Base-by-base conservation (phyloP, 2,113 vertebrate species). In the Archilochus colubris region DNA sequence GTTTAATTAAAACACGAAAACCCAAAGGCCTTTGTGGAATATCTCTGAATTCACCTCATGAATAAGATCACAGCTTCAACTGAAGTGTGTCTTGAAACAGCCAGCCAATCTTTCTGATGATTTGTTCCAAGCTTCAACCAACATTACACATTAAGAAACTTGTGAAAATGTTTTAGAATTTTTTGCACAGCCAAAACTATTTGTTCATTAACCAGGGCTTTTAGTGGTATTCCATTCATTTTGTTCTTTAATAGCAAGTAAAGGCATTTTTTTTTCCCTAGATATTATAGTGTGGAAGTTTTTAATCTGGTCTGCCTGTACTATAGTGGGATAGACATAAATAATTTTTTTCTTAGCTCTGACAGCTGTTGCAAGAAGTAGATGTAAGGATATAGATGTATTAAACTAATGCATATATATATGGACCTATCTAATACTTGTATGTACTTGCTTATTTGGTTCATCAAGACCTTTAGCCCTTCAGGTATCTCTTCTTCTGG, bases 1-100 rank as follows among this genome's bases (percentile, higher is more conserved):
- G 54, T 85, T 95, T 86, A 93, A 82, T 84, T 86, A 74, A 86
- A 94, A n/a, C n/a, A 74, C 44, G 13, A 48, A 73, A 84, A 73
- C 28, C 38, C 25, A 61, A 44, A 17, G n/a, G 27, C 17, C 21
- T 92, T 78, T 76, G 7, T 85, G 30, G 46, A 82, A 77, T 61
- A 80, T 21, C 24, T 94, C 75, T 73, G 59, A 91, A 69, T 88
- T 82, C 82, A 83, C 40, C 36, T 77, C 21, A 54, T 74, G 24
- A 91, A 25, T 77, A 88, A 77, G 36, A 86, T 62, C 83, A 74
- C 14, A 77, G 43, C 28, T 94, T 91, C 43, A 88, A 1, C n/a
- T 57, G 86, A 93, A 88, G 59, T 91, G 19, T 33, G 24, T 50
- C 48, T 67, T 33, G n/a, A 75, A 89, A 33, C 30, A 75, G 9